Evolutionary conservation across 2,888 invertebrate species (phyloP).

Genomic region (Zygothrica quintamaculata): DNA sequence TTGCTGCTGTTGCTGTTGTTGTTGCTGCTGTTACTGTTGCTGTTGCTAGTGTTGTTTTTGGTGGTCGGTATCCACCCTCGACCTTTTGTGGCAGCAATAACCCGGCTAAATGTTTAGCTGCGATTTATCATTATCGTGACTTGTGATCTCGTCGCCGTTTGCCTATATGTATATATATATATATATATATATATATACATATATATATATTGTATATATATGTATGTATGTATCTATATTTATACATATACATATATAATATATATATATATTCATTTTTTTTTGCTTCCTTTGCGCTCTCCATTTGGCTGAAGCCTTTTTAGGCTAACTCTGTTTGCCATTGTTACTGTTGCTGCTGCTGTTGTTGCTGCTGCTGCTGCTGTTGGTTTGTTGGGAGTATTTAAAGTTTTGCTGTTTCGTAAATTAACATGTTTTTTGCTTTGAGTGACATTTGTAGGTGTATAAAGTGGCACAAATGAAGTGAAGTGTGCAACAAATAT

Average conservation of each 20-base stretch:
- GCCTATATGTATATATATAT: no score
- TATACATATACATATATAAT: no score
- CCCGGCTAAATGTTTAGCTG: conserved; percentile 76
- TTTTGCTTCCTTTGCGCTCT: conserved; percentile 41
- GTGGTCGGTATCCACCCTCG: conserved; percentile 71
- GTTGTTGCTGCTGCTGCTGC: conserved; percentile 10
- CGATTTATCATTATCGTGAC: conserved; percentile 80
- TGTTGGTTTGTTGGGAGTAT: conserved; percentile 49
- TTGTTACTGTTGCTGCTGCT: conserved; percentile 36
- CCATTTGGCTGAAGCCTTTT: conserved; percentile 63
- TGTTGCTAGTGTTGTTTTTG: no score
- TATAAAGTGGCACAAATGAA: conserved; percentile 80
- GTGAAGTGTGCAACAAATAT: conserved; percentile 78
- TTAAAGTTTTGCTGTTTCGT: conserved; percentile 51
- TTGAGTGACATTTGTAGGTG: conserved; percentile 79
- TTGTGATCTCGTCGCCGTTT: conserved; percentile 75
- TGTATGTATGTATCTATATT: no score
- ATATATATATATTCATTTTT: conserved; percentile 45
- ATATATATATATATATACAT: no score
- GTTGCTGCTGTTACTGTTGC: conserved; percentile 27
- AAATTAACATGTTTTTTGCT: conserved; percentile 77
- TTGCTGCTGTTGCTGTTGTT: conserved; percentile 36
- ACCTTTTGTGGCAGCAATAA: conserved; percentile 76
- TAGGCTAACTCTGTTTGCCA: conserved; percentile 46
- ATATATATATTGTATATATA: no score